These are phyloP conservation scores for Drosophila ercepeae DNA, from an alignment of 1,140 invertebrate genomes.

Conservation along the genomic window DNA sequence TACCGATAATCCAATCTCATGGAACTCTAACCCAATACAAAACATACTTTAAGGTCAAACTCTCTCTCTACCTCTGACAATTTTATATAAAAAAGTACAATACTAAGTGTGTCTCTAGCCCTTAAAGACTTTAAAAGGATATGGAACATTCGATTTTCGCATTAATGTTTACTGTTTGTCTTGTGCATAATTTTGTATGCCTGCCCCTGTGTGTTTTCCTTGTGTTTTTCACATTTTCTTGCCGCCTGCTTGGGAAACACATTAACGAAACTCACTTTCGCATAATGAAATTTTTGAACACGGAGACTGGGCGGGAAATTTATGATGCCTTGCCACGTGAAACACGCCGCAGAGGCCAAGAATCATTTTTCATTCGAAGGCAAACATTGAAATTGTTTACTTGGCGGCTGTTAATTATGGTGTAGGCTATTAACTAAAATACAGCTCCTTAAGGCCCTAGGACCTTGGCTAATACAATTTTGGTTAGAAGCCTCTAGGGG, in stretches of 20 bases:
- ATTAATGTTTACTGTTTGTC: conserved; percentile 40
- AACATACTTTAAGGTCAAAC: too few relatives aligned
- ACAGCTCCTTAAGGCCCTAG: conserved; percentile 22
- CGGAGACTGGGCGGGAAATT: conserved; percentile 50
- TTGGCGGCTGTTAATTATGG: conserved; percentile 73
- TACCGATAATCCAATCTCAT: too few relatives aligned
- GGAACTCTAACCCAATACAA: too few relatives aligned
- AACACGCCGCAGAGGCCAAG: conserved; percentile 40
- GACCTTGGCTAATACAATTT: conserved; percentile 32
- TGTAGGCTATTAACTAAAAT: conserved; percentile 65
- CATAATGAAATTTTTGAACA: conserved; percentile 71
- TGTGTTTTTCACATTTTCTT: conserved; percentile 7
- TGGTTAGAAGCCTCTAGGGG: too few relatives aligned
- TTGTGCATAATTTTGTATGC: conserved; percentile 58
- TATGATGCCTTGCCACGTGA: conserved; percentile 61
- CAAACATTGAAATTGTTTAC: conserved; percentile 57
- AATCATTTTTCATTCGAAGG: conserved; percentile 68
- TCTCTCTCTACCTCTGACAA: neutral
- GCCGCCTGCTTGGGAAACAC: conserved; percentile 22
- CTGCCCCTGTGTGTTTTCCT: conserved; percentile 7
- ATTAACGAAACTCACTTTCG: conserved; percentile 76
- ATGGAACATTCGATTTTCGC: conserved; percentile 11
- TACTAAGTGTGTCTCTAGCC: neutral
- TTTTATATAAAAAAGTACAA: too few relatives aligned
- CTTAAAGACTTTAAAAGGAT: conserved; percentile 1